Base-by-base conservation (phyloP, 2,888 invertebrate genomes). In the Papilio elwesi region DNA sequence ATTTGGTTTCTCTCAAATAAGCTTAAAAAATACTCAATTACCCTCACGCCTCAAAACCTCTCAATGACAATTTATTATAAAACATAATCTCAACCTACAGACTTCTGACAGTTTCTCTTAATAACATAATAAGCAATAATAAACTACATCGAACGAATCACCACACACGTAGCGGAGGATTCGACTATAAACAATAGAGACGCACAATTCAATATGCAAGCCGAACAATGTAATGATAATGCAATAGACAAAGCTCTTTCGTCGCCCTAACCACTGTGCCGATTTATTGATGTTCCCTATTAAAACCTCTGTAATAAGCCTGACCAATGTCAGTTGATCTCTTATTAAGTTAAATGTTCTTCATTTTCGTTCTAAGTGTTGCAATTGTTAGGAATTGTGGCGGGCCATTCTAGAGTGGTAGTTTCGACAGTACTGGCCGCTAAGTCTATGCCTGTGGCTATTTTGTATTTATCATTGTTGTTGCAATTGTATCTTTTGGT, bases 161-260 rank as follows among this genome's bases (percentile, higher is more conserved):
- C 92, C 93, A 88, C 93, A 93, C 93, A 92, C 92, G 90, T 90
- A 84, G 91, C 79, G 77, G 74, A 78, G 81, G 78, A 83, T 76
- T 80, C 78, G 76, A 76, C 80, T 80, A 87, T 87, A 91, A 90
- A 93, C 91, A 92, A 93, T 92, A 89, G 89, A 81, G 80, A 91
- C 90, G 88, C 90, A 90, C 91, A 91, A 91, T 92, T 92, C 91
- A 93, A 93, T 92, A 92, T 91, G 90, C 92, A 87, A 87, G 87
- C 86, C 82, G 89, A 92, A 92, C 92, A 93, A 93, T 92, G 88
- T 91, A 90, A 90, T 89, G 89, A 90, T 91, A 87, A 89, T 90
- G 82, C 84, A 84, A 86, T 85, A 91, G 85, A 90, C 92, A 92
- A 91, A 91, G 88, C 87, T 82, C 89, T 90, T 91, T 91, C 92